Conservation (phyloP, 2,888 invertebrate genomes). For the Galeruca laticollis region DNA sequence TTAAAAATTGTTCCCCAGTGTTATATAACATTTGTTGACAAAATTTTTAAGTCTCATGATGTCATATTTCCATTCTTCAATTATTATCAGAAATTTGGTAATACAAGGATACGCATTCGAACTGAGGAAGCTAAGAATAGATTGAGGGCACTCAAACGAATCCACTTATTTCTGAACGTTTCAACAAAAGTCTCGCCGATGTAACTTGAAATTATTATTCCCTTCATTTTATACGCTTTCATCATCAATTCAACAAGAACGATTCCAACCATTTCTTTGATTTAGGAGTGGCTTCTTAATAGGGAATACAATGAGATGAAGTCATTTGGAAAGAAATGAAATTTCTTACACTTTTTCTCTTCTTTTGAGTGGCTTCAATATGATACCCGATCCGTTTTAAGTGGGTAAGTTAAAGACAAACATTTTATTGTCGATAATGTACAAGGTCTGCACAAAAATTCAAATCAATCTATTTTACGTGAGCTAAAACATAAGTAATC, state of each 20-base stretch:
- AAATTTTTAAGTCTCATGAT: not conserved
- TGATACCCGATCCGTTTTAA: not conserved
- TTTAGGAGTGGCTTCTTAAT: constrained; percentile 15
- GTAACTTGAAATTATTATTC: constrained; percentile 22
- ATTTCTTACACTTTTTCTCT: constrained; percentile 3
- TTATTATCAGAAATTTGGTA: not conserved
- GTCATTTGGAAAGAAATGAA: constrained; percentile 3
- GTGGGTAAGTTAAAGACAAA: not conserved
- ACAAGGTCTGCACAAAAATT: not conserved
- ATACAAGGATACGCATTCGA: constrained; percentile 13
- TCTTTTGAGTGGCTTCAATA: not conserved
- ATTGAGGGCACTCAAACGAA: constrained; percentile 18
- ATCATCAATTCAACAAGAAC: constrained; percentile 25
- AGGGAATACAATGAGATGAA: constrained; percentile 12
- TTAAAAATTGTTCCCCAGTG: no score
- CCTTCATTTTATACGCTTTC: constrained; percentile 16
- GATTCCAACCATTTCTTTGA: constrained; percentile 15
- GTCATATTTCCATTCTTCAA: not conserved
- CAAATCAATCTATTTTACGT: no score
- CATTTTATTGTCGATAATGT: not conserved
- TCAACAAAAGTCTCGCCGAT: constrained; percentile 3
- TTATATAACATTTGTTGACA: not conserved
- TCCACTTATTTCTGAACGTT: constrained; percentile 32
- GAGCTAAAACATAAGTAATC: no score
- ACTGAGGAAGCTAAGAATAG: not conserved